Base-by-base conservation (phyloP, 2,888 invertebrate species). In the Meteorus cinctellus region DNA sequence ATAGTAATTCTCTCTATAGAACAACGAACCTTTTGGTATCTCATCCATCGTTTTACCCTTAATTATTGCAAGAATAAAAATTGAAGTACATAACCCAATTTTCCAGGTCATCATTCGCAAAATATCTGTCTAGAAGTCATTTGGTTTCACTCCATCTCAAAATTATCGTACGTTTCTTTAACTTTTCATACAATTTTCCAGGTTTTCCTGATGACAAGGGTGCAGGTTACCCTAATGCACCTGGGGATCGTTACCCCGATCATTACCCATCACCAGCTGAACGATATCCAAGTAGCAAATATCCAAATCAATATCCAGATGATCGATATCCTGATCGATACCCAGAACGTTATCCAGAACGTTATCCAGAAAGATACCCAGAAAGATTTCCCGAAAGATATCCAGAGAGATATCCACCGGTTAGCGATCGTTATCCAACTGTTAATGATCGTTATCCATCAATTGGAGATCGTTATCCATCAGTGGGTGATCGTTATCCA, bases 161-260 rank as follows among this genome's bases (percentile, higher is more conserved):
- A 6, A 6, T 34, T 34, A 34, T 34, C 34, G 2, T 6, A 34
- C 8, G 2, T 41, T 41, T 41, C 8, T 0, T 41, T 6, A 12
- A 41, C 8, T 12, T 41, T 41, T 6, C 41, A 8, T 12, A 10
- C n/a, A 41, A 67, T 8, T 67, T 63, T 59, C 24, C 72, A 88
- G 89, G 88, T 19, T 86, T 87, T 68, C 81, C 85, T 14, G 85
- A 87, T 29, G 88, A 88, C 69, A 86, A 86, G 72, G 86, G 86
- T 72, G 86, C 86, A 77, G 84, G 85, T 14, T 87, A 84, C 66
- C 80, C 82, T 3, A 82, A 82, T 14, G 79, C 81, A 19, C 86
- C 82, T 67, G 74, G 72, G 1, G 82, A 82, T n/a, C 75, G 79
- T 5, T 80, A 79, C 31, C 84, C 84, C 0, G 84, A 85, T 29